Base-by-base conservation (phyloP, 2,888 invertebrate genomes). In the Bimastos eiseni region DNA sequence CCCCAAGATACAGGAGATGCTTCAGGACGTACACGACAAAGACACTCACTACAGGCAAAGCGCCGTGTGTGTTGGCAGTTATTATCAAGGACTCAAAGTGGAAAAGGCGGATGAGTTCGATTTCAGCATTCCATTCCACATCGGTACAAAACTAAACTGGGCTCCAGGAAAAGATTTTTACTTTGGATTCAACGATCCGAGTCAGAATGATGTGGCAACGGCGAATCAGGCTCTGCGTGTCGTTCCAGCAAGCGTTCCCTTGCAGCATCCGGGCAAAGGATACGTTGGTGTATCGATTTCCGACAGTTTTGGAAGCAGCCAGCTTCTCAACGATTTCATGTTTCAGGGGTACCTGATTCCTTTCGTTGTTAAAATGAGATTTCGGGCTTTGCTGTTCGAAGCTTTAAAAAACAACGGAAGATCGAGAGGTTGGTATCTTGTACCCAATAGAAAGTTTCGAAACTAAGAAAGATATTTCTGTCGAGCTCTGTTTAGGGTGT, bases 91-190 rank as follows among this genome's bases (percentile, higher is more conserved):
- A 6, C 90, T 91, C 24, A 91, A 91, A 38, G 91, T 91, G 83
- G 84, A 90, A 30, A 38, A 86, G 44, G 91, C 91, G 15, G 91
- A 91, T 37, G 91, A 91, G 38, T 91, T 90, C 84, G 91, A 91
- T 55, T 36, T 91, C 41, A 90, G 37, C 37, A 83, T 91, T 33
- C 36, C 83, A 30, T 34, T 91, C 37, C 38, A 84, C 33, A 90
- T 90, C 37, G 90, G 83, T 36, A 33, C 38, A 30, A 86, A 86
- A 37, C 84, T 90, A 24, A 3, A 84, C 15, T 90, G 83, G 83
- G 37, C 38, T 36, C 38, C 84, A n/a, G 37, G 36, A 34, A 90
- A 38, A n/a, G 0, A 55, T 1, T 34, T 90, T 24, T 90, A 90
- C 38, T 90, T 33, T 41, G 90, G 90, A 90, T 90, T 90, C 24